Base-by-base conservation (phyloP, 2,113 vertebrate genomes). In the Paradoxurus hermaphroditus region DNA sequence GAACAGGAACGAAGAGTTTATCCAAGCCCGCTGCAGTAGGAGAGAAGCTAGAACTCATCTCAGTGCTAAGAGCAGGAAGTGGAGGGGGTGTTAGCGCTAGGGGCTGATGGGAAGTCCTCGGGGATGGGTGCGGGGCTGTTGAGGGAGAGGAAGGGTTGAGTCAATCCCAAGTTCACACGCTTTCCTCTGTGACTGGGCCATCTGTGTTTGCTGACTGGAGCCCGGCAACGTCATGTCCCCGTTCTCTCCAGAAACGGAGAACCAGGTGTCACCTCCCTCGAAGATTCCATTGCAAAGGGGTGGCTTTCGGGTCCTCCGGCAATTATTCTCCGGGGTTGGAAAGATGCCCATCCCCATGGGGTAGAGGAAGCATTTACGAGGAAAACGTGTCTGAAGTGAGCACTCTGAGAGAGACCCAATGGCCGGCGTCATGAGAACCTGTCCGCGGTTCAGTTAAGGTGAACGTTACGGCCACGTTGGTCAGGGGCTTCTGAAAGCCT, bases 191-290 rank as follows among this genome's bases (percentile, higher is more conserved):
- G 72, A 39, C 6, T 2, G 16, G 70, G 4, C 62, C 34, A 1
- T 11, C 70, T 36, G 23, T 13, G 41, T 23, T 27, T 65, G 36
- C 79, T 34, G 2, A 8, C 0, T 1, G 14, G 44, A n/a, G 56
- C 67, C 46, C 27, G 1, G 0, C 0, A 1, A 65, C 31, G 5
- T 27, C 2, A 13, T 36, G 56, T 14, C 29, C 9, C 44, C 1
- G 0, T 15, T 56, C 5, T 14, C 3, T 27, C 39, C 39, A n/a
- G 65, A 77, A 44, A 16, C 25, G 1, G 16, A 79, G 72, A 36
- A 14, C 7, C 1, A 7, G 18, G 1, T 11, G 3, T 11, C 4
- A 0, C 6, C 34, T 9, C 3, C 5, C 12, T 18, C 0, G 0
- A 63, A 11, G 44, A 21, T 3, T 14, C 2, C 27, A 7, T 7